Percentiles rank a stretch among this genome's conserved stretches.
phyloP scores from a whole-genome alignment of 1,140 invertebrate species.

The Lepidostoma basale region DNA sequence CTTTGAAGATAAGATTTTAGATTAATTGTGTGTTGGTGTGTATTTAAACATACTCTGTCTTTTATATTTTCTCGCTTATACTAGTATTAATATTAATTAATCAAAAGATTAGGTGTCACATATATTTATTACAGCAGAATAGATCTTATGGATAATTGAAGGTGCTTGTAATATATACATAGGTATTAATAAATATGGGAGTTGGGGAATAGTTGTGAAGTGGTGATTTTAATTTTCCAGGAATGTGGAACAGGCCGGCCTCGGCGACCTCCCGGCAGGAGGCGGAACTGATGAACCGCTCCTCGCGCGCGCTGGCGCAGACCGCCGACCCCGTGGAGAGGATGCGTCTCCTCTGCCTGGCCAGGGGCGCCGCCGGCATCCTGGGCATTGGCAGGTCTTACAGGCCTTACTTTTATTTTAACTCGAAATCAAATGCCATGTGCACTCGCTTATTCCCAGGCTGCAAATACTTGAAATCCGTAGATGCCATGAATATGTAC shows the following conservation, averaged over 20 bases:
- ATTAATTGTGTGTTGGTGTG: too few relatives aligned
- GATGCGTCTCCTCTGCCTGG: constrained; percentile 81
- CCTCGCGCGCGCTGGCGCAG: constrained; percentile 63
- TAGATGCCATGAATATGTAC: too few relatives aligned
- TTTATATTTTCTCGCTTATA: too few relatives aligned
- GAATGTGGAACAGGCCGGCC: constrained; percentile 72
- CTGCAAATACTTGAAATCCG: too few relatives aligned
- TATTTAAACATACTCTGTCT: too few relatives aligned
- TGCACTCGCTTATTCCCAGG: too few relatives aligned
- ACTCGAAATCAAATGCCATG: too few relatives aligned
- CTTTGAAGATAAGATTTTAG: too few relatives aligned
- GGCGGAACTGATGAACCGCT: constrained; percentile 80
- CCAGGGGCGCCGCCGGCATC: constrained; percentile 87
- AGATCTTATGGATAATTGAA: background rate
- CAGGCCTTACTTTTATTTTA: too few relatives aligned
- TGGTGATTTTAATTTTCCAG: constrained; percentile 37
- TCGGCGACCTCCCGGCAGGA: constrained; percentile 79
- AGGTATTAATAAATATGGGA: background rate
- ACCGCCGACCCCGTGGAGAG: constrained; percentile 83
- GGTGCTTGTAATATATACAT: background rate
- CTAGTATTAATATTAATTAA: too few relatives aligned
- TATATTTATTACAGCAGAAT: background rate
- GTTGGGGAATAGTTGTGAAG: background rate
- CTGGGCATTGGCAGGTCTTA: constrained; percentile 88
- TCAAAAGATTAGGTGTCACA: background rate